These are phyloP conservation scores for Caenorhabditis imperialis DNA, from an alignment of 2,888 invertebrate genomes.

Conservation along the genomic window DNA sequence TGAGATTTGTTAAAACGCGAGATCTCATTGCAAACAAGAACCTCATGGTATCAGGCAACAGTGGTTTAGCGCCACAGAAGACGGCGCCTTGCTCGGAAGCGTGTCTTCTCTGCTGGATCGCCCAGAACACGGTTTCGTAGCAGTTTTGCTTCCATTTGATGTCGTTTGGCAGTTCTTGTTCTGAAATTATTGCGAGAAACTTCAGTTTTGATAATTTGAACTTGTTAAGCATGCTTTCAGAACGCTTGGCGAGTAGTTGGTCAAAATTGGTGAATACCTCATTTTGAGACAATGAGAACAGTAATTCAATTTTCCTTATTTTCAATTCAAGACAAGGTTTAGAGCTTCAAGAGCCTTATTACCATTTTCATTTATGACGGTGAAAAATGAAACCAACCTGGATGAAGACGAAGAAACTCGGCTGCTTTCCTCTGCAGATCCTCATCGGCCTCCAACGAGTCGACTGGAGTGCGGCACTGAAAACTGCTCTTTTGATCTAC, in stretches of 20 bases:
- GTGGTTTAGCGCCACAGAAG: conserved; percentile 16
- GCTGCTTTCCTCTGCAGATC: conserved; percentile 10
- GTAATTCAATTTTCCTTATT: too few species aligned
- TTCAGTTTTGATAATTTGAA: too few species aligned
- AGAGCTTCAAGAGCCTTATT: too few species aligned
- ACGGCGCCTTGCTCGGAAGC: conserved; percentile 1
- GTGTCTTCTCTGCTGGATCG: conserved; percentile 12
- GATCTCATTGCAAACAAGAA: neutral
- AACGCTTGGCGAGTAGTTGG: too few species aligned
- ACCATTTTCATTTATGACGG: too few species aligned
- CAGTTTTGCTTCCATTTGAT: conserved; percentile 12
- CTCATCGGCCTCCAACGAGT: conserved; percentile 2
- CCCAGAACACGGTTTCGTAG: conserved; percentile 33
- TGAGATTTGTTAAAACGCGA: neutral
- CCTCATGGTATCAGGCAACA: conserved; percentile 3
- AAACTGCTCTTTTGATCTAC: conserved; percentile 1
- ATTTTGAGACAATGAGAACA: too few species aligned
- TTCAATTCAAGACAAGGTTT: too few species aligned
- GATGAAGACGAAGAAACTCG: conserved; percentile 17
- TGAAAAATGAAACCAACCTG: conserved; percentile 11
- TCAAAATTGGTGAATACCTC: too few species aligned
- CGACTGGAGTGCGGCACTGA: conserved; percentile 24
- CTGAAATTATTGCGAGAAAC: conserved; percentile 3
- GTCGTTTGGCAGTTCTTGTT: conserved; percentile 11
- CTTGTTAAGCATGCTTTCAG: too few species aligned